These are phyloP conservation scores for Brotula barbata DNA, from an alignment of 2,797 vertebrate species.

Conservation along the genomic window DNA sequence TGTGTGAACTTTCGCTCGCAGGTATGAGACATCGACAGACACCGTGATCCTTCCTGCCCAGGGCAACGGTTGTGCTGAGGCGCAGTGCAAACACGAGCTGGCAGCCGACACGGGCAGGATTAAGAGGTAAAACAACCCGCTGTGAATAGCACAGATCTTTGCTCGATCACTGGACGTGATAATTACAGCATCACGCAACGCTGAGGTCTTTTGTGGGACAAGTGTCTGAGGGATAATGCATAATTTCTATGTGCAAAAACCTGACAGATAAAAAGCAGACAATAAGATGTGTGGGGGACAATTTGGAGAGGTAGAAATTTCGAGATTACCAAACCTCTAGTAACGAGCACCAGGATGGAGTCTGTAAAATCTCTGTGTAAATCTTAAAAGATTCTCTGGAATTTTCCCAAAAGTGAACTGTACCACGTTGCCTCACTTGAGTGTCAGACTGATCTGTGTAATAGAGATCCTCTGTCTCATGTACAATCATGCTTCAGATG, in stretches of 20 bases:
- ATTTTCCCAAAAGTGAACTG: slow-evolving; percentile 18
- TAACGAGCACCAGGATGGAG: slow-evolving; percentile 4
- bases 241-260: background rate
- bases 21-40: slow-evolving; percentile 52
- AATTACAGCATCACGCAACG: slow-evolving; percentile 48
- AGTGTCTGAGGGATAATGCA: slow-evolving; percentile 13
- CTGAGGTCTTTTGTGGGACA: slow-evolving; percentile 14
- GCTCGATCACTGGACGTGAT: slow-evolving; percentile 41
- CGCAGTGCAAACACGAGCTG: slow-evolving; percentile 71
- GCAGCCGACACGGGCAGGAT: slow-evolving; percentile 70
- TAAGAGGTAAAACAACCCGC: slow-evolving; percentile 79
- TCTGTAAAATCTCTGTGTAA: slow-evolving; percentile 7
- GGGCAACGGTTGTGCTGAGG: slow-evolving; percentile 55
- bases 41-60: slow-evolving; percentile 48
- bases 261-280: slow-evolving; percentile 2
- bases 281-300: background rate
- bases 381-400: slow-evolving; percentile 6
- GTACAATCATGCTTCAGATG: slow-evolving; percentile 45
- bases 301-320: slow-evolving; percentile 11
- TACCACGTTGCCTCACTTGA: slow-evolving; percentile 17
- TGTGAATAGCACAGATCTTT: slow-evolving; percentile 25
- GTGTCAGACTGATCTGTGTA: slow-evolving; percentile 8
- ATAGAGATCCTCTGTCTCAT: slow-evolving; percentile 23
- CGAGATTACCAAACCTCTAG: slow-evolving; percentile 18
- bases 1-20: slow-evolving; percentile 34